These are phyloP conservation scores for Gadopsis bispinosus DNA, from an alignment of 2,797 vertebrate species.

Conservation along the genomic window DNA sequence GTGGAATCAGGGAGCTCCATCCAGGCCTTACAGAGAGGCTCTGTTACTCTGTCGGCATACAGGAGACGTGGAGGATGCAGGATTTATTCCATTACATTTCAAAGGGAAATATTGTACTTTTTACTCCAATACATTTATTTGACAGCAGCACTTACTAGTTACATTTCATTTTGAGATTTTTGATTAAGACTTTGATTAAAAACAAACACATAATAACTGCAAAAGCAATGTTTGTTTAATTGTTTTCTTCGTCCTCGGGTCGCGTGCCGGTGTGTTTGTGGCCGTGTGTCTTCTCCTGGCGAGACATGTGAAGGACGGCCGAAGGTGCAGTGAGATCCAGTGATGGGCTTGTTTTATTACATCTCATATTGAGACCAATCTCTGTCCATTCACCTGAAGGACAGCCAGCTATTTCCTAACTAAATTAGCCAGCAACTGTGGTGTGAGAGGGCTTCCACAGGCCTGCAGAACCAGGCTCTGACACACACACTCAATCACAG, in stretches of 20 bases:
- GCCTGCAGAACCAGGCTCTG: constrained; percentile 26
- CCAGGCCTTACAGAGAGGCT: constrained; percentile 23
- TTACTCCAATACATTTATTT: not conserved
- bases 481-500: constrained; percentile 37
- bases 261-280: constrained; percentile 32
- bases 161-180: not conserved
- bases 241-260: constrained; percentile 4
- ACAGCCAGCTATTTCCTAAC: constrained; percentile 84
- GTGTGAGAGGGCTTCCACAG: constrained; percentile 69
- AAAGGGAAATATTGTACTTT: not conserved
- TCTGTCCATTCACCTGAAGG: constrained; percentile 84
- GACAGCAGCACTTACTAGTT: not conserved
- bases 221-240: constrained; percentile 17
- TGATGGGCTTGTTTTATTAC: constrained; percentile 84
- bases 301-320: constrained; percentile 81
- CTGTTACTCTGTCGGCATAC: constrained; percentile 10
- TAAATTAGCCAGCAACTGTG: constrained; percentile 80
- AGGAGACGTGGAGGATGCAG: not conserved
- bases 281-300: constrained; percentile 42
- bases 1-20: constrained; percentile 32
- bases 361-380: constrained; percentile 86
- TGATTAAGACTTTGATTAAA: not conserved
- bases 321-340: constrained; percentile 76
- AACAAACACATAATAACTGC: not conserved
- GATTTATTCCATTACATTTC: not conserved